Percentiles rank a stretch among this genome's conserved stretches.
phyloP scores from a whole-genome alignment of 2,113 vertebrate genomes.

The Tinamus guttatus region DNA sequence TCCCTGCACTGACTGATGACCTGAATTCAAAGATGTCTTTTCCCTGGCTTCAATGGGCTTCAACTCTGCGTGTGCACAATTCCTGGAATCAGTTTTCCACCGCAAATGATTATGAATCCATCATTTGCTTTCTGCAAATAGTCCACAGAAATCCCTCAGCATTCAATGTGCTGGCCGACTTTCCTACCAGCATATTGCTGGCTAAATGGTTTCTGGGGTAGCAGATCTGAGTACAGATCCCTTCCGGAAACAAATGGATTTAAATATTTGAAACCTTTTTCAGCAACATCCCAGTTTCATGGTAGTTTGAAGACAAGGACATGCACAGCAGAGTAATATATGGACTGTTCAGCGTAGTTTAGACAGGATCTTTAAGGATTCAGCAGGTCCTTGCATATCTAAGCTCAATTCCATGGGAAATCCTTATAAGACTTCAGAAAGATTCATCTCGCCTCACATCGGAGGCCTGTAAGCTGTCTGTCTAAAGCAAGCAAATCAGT shows the following conservation, averaged over 20 bases:
- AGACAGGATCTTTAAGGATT: background rate
- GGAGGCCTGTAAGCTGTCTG: background rate
- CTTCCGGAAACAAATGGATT: slow-evolving; percentile 33
- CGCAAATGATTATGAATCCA: slow-evolving; percentile 51
- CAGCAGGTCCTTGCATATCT: background rate
- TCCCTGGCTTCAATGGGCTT: slow-evolving; percentile 25
- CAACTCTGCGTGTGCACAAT: slow-evolving; percentile 19
- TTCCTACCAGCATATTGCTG: slow-evolving; percentile 59
- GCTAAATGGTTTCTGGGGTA: slow-evolving; percentile 38
- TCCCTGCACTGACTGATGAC: slow-evolving; percentile 21
- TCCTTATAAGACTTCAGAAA: background rate
- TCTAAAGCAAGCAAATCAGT: background rate
- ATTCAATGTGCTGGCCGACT: slow-evolving; percentile 38
- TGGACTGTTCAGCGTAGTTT: background rate
- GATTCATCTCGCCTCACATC: background rate
- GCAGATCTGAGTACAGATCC: background rate
- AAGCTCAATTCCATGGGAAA: background rate
- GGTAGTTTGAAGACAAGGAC: background rate
- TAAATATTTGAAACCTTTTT: background rate
- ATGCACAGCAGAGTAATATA: too few relatives aligned
- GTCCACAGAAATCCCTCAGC: slow-evolving; percentile 65
- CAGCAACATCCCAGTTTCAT: background rate
- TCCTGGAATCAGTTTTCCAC: slow-evolving; percentile 58
- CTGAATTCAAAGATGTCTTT: slow-evolving; percentile 54
- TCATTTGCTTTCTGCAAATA: slow-evolving; percentile 49